These are phyloP conservation scores for Apotomis betuletana DNA, from an alignment of 2,888 invertebrate species.

Conservation along the genomic window DNA sequence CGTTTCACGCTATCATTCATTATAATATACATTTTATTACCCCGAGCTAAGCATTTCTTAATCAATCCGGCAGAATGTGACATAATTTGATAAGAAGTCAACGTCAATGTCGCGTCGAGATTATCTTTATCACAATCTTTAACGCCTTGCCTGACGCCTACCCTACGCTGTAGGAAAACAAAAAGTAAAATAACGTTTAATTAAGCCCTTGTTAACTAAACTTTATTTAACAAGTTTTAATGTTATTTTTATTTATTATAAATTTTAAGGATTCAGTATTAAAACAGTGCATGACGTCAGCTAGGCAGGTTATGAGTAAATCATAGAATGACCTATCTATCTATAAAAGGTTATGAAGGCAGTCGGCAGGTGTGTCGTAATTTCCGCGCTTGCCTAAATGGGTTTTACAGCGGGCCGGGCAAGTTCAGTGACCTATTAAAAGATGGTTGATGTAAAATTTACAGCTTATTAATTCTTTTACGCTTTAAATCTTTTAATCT, in stretches of 20 bases:
- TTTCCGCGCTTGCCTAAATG: constrained; percentile 31
- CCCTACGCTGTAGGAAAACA: too few species aligned
- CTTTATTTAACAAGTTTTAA: too few species aligned
- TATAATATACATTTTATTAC: constrained; percentile 51
- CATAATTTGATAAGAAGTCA: constrained; percentile 53
- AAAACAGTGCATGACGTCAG: too few species aligned
- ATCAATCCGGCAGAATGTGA: constrained; percentile 51
- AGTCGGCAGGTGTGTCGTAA: constrained; percentile 28
- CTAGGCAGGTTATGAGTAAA: background rate
- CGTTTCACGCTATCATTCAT: constrained; percentile 61
- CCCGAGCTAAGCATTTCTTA: constrained; percentile 51
- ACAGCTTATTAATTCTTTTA: constrained; percentile 21
- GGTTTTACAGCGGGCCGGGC: constrained; percentile 27
- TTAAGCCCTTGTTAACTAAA: too few species aligned
- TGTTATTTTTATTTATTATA: too few species aligned
- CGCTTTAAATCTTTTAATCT: constrained; percentile 5
- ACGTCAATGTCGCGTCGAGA: constrained; percentile 37
- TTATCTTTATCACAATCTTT: constrained; percentile 44
- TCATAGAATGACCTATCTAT: background rate
- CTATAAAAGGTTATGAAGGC: constrained; percentile 26
- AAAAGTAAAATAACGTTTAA: background rate
- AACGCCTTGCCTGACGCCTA: background rate
- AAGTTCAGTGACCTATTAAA: constrained; percentile 42
- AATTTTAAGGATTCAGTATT: too few species aligned
- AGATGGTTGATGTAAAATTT: constrained; percentile 9